Evolutionary conservation across 2,113 vertebrate species (phyloP).

Genomic region (Sphyrna mokarran): DNA sequence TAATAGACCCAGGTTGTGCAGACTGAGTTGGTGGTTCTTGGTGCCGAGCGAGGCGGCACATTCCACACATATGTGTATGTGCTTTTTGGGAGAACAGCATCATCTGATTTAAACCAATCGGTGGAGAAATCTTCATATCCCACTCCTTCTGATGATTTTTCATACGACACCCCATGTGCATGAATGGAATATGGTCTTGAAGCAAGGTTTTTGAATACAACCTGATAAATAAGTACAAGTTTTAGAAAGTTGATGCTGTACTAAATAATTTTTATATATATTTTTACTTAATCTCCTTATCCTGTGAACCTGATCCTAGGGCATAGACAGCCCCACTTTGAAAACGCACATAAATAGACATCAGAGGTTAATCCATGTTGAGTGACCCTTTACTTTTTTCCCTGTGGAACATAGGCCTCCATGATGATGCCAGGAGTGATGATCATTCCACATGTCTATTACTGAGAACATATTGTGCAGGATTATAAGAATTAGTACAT

Average conservation of each 20-base stretch:
- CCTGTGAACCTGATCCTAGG: not conserved
- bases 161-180: slow-evolving; percentile 82
- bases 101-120: slow-evolving; percentile 74
- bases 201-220: slow-evolving; percentile 85
- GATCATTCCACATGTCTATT: not conserved
- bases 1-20: slow-evolving; percentile 90
- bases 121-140: slow-evolving; percentile 73
- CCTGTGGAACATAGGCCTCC: not conserved
- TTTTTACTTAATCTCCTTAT: not conserved
- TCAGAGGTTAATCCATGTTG: not conserved
- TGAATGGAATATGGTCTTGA: slow-evolving; percentile 80
- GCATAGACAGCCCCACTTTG: not conserved
- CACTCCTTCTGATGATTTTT: slow-evolving; percentile 75
- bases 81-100: slow-evolving; percentile 65
- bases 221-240: slow-evolving; percentile 50
- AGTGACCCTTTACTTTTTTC: not conserved
- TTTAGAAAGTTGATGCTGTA: not conserved
- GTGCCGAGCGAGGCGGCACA: slow-evolving; percentile 58
- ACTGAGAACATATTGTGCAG: not conserved
- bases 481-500: too few species aligned
- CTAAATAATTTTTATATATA: not conserved
- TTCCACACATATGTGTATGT: slow-evolving; percentile 84
- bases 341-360: not conserved
- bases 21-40: slow-evolving; percentile 55
- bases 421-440: not conserved